Conservation (phyloP, 2,797 vertebrate genomes). For the Gila robusta region DNA sequence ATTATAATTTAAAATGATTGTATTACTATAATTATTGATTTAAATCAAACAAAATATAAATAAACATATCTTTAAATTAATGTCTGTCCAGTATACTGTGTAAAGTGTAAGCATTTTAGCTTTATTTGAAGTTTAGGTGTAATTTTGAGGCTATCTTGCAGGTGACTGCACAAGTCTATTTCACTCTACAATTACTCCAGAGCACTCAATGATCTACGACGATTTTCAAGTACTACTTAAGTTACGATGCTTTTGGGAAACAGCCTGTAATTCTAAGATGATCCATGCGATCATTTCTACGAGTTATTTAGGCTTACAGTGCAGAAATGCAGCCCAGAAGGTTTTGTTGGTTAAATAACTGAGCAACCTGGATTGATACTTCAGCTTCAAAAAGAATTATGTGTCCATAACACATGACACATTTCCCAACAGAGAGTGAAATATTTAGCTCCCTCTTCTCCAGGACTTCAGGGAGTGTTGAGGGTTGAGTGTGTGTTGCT, state of each 20-base stretch:
- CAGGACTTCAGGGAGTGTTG: conserved; percentile 37
- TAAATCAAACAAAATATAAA: not conserved
- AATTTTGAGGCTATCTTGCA: conserved; percentile 13
- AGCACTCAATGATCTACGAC: conserved; percentile 3
- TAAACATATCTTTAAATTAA: not conserved
- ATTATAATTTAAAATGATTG: not conserved
- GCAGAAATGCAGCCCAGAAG: conserved; percentile 19
- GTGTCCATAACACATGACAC: conserved; percentile 45
- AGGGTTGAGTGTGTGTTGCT: conserved; percentile 70
- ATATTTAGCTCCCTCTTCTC: conserved; percentile 34
- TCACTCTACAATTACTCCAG: conserved; percentile 15
- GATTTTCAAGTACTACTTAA: conserved; percentile 10
- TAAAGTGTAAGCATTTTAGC: not conserved
- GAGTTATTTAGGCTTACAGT: conserved; percentile 13
- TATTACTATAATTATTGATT: not conserved
- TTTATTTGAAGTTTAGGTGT: not conserved
- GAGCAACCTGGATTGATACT: conserved; percentile 39
- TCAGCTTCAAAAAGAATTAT: conserved; percentile 50
- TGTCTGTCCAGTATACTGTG: not conserved
- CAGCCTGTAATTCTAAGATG: conserved; percentile 14
- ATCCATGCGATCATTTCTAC: conserved; percentile 12
- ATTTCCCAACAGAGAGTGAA: conserved; percentile 42
- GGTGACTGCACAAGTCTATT: not conserved
- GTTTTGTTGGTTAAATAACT: conserved; percentile 41
- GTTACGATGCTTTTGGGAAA: conserved; percentile 25